These are phyloP conservation scores for Poeciliopsis gracilis DNA, from an alignment of 2,797 vertebrate species.

Conservation along the genomic window DNA sequence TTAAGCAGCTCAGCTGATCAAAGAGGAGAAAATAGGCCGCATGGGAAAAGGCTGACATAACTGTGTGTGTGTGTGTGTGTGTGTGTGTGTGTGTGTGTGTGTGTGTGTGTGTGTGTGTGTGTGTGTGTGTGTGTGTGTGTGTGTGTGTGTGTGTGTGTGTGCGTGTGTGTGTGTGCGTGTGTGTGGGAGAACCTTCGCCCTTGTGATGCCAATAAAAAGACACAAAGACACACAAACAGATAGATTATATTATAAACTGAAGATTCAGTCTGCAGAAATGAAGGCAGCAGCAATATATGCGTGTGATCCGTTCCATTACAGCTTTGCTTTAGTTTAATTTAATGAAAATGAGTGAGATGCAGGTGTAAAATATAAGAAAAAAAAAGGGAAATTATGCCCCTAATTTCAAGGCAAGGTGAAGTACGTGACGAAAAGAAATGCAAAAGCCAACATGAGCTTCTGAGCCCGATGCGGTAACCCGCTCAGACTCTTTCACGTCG, in stretches of 20 bases:
- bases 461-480: not conserved
- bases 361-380: not conserved
- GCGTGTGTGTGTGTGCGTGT: too few species aligned
- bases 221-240: not conserved
- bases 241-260: not conserved
- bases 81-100: constrained; percentile 16
- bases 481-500: not conserved
- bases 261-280: not conserved
- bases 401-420: not conserved
- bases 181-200: constrained; percentile 25
- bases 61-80: constrained; percentile 20
- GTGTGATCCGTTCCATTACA: not conserved
- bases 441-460: not conserved
- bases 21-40: constrained; percentile 26
- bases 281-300: not conserved
- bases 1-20: constrained; percentile 66
- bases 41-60: constrained; percentile 25
- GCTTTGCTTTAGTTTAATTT: not conserved
- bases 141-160: too few species aligned
- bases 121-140: too few species aligned
- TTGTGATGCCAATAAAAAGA: constrained; percentile 26
- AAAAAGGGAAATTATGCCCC: not conserved
- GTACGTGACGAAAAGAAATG: not conserved
- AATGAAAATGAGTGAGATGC: not conserved
- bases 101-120: not conserved